Evolutionary conservation across 1,140 invertebrate genomes (phyloP).

Genomic region (Cheumatopsyche charites): DNA sequence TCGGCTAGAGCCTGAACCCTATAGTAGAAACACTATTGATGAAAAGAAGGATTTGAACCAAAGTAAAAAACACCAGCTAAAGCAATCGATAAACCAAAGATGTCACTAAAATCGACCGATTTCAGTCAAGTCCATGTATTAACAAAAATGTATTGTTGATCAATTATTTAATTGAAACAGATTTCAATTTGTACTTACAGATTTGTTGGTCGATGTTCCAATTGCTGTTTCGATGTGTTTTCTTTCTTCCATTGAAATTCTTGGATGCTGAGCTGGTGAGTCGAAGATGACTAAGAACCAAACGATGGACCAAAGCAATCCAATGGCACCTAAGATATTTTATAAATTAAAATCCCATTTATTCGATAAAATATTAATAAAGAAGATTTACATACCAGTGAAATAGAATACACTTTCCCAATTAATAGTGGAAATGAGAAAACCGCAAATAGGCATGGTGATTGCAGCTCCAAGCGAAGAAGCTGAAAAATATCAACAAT

Average conservation of each 20-base stretch:
- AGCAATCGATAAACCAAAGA: too few species aligned
- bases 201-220: constrained; percentile 63
- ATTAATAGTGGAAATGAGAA: constrained; percentile 75
- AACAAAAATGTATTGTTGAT: too few species aligned
- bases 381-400: constrained; percentile 69
- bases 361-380: not conserved
- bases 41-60: too few species aligned
- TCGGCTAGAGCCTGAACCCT: too few species aligned
- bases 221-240: constrained; percentile 80
- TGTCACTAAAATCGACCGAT: too few species aligned
- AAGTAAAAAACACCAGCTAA: too few species aligned
- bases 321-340: constrained; percentile 61
- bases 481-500: constrained; percentile 61
- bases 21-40: too few species aligned
- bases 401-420: constrained; percentile 88
- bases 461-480: constrained; percentile 82
- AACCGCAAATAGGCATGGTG: constrained; percentile 82
- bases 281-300: constrained; percentile 90
- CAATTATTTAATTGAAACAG: too few species aligned
- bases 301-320: constrained; percentile 79
- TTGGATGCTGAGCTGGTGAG: constrained; percentile 82
- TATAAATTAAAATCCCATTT: not conserved
- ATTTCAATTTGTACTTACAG: constrained; percentile 51
- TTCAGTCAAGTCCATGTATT: too few species aligned
- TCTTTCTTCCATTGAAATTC: constrained; percentile 81